phyloP scores from a whole-genome alignment of 2,797 vertebrate genomes.

The Argentina silus region DNA sequence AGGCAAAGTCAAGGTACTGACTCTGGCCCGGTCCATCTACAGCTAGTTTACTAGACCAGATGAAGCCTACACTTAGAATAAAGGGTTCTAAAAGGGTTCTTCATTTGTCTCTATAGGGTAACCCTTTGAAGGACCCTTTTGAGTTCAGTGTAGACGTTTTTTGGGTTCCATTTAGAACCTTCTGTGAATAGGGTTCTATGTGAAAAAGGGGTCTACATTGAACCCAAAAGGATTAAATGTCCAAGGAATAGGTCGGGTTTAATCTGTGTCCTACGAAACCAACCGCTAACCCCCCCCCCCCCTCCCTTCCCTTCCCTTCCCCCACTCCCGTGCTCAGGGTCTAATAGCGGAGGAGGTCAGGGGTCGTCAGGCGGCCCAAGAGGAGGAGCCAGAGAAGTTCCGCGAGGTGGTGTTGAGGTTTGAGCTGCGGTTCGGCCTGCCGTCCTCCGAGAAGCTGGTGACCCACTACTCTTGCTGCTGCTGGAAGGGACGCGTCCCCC shows the following conservation, averaged over 20 bases:
- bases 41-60: too few relatives aligned
- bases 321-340: slow-evolving; percentile 74
- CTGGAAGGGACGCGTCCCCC: slow-evolving; percentile 95
- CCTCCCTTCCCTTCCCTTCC: neutral
- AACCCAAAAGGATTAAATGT: neutral
- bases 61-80: too few relatives aligned
- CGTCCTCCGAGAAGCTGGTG: slow-evolving; percentile 89
- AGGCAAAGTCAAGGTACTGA: slow-evolving; percentile 92
- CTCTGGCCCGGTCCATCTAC: too few relatives aligned
- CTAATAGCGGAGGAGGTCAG: slow-evolving; percentile 93
- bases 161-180: too few relatives aligned
- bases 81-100: too few relatives aligned
- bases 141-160: too few relatives aligned
- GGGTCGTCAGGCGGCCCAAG: slow-evolving; percentile 87
- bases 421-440: slow-evolving; percentile 90
- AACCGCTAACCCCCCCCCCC: neutral
- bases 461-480: slow-evolving; percentile 95
- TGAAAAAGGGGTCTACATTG: too few relatives aligned
- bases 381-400: slow-evolving; percentile 92
- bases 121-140: too few relatives aligned
- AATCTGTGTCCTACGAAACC: too few relatives aligned
- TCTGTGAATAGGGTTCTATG: too few relatives aligned
- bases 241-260: too few relatives aligned
- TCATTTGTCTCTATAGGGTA: too few relatives aligned
- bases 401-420: slow-evolving; percentile 91